These are phyloP conservation scores for Hypomesus transpacificus DNA, from an alignment of 2,113 vertebrate species.

Conservation along the genomic window DNA sequence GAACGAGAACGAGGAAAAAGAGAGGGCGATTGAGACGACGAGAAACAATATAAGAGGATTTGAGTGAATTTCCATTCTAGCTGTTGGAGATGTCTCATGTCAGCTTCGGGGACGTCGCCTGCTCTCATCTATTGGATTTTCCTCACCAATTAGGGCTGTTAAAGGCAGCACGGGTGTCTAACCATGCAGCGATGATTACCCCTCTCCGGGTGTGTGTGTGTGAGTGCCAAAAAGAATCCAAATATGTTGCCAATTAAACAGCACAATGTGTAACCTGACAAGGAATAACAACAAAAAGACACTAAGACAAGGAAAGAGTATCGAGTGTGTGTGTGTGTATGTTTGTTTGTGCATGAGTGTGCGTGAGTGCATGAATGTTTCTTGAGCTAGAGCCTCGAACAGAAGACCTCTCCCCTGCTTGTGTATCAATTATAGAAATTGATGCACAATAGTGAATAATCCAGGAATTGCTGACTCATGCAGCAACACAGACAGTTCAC, in stretches of 20 bases:
- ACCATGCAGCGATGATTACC: conserved; percentile 23
- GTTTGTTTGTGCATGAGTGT: neutral
- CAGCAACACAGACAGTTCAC: too few relatives aligned
- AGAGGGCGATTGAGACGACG: neutral
- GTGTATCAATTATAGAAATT: too few relatives aligned
- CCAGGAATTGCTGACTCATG: too few relatives aligned
- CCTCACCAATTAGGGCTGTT: conserved; percentile 34
- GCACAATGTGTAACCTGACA: conserved; percentile 28
- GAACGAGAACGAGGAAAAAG: neutral
- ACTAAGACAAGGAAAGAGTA: neutral
- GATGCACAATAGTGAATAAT: too few relatives aligned
- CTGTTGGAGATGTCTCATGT: conserved; percentile 22
- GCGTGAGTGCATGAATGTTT: neutral
- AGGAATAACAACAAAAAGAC: neutral
- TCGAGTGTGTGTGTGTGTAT: neutral
- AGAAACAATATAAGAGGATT: neutral
- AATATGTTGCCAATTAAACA: conserved; percentile 41
- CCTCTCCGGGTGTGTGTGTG: neutral
- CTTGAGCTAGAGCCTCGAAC: too few relatives aligned
- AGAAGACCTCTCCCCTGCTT: too few relatives aligned
- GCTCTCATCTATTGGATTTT: conserved; percentile 18
- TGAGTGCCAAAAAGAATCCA: conserved; percentile 16
- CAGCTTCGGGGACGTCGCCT: neutral
- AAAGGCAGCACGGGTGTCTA: conserved; percentile 20
- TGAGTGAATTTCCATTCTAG: conserved; percentile 16